Base-by-base conservation (phyloP, 1,140 invertebrate species). In the Drosophila chauvacae region DNA sequence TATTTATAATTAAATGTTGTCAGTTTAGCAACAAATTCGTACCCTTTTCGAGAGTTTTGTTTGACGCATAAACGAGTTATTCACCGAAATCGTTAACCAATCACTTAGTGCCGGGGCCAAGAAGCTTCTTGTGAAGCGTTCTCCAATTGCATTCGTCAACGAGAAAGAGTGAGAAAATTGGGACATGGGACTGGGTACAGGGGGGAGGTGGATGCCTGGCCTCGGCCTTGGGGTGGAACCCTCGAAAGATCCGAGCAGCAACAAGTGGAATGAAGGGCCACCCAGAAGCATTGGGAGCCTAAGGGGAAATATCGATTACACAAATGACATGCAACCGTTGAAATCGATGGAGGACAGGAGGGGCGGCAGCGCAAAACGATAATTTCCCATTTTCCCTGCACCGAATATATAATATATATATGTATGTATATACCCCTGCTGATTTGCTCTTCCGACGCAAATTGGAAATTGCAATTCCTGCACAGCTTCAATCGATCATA, bases 131-230 rank as follows among this genome's bases (percentile, higher is more conserved):
- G 73, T 66, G 51, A 53, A 72, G 42, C 66, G 44, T 68, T 82
- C 84, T 82, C 75, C 13, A 72, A 68, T 79, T 86, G 83, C 79
- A 72, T 44, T 73, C 23, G 28, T 28, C 42, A 64, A 35, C 9
- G 20, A 7, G 23, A 10, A 18, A 33, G 23, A 9, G 16, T 11
- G 37, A 30, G 26, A 18, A 7, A 30, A 18, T 30, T 11, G 26
- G 16, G 16, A 48, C 23, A 4, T 23, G 7, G 45, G 13, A 9
- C 13, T 16, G 7, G 30, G 28, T 10, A 30, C 41, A 33, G 7
- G 23, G 23, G 9, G 2, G 7, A 28, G 7, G 16, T 4, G 33
- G 51, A 20, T 51, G 44, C 59, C 18, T 65, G 65, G 35, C 73
- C 62, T 82, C 74, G 74, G 48, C 80, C 80, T 82, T 82, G 69